Evolutionary conservation across 2,888 invertebrate species (phyloP), one percentile per base, ranked within the genome.

Genomic region (Biston stratarius): DNA sequence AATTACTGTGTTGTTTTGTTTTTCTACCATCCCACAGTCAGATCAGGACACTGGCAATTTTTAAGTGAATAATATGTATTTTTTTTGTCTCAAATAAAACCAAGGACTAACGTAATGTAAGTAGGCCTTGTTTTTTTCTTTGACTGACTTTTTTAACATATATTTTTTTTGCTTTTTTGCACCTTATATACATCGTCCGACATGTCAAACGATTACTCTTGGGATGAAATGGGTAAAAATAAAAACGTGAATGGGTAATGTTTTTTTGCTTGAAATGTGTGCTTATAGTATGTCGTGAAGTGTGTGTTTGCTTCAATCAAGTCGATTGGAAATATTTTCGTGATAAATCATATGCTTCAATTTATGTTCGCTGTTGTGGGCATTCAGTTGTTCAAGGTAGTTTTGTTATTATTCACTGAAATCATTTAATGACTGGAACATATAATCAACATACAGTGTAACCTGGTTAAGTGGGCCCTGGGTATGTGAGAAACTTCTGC

Each of bases 341-440:
- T 99, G 95, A 99, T 99, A 94, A 99, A 99, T 92, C 98, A 99
- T 95, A 97, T 99, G 93, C 97, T 99, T 90, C 98, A 99, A 96
- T 99, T 99, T 95, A 99, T 99, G 99, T 99, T 99, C 94, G 98
- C 99, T 94, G 99, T 99, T 90, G 98, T 99, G 93, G 99, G 99
- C 94, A 99, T 99, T 88, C 99, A 99, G 94, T 96, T 99, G 83
- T 99, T 99, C 95, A 99, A 99, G 97, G 98, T 98, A 96, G 94
- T 89, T 87, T 77, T 11, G 11, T 48, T 11, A 5, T 8, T 10
- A 42, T 42, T 10, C 9, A 10, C 11, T 42, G 11, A 10, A 8
- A 38, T 38, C 6, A 38, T 38, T 5, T 38, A 38, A 38, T 38
- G 6, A 38, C 6, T 6, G 6, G 38, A 38, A 38, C 24, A 24